Evolutionary conservation across 2,797 vertebrate genomes (phyloP).

Genomic region (Pogoniulus pusillus): DNA sequence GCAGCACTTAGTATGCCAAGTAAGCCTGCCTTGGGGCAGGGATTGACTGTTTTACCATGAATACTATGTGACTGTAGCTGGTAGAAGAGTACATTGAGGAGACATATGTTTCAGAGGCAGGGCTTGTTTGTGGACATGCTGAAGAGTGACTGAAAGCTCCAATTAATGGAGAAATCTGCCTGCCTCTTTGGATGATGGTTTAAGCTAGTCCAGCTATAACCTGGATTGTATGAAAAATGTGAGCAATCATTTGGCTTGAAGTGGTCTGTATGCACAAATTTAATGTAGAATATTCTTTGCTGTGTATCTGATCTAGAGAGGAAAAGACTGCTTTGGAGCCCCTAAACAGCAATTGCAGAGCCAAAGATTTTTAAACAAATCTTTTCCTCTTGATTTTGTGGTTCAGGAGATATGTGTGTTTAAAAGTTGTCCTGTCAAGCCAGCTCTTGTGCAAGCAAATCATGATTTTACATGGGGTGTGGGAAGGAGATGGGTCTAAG

Average conservation of each 20-base stretch:
- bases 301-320: background rate
- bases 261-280: background rate
- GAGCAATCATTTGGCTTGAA: background rate
- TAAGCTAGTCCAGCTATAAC: background rate
- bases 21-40: background rate
- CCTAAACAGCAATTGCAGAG: background rate
- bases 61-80: background rate
- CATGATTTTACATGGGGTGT: background rate
- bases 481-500: background rate
- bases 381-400: background rate
- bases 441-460: background rate
- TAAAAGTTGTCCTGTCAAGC: background rate
- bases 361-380: background rate
- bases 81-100: background rate
- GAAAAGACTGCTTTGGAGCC: background rate
- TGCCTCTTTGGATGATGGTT: background rate
- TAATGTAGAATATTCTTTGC: background rate
- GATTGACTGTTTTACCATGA: background rate
- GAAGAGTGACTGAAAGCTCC: background rate
- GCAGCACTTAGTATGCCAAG: background rate
- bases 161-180: background rate
- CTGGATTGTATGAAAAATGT: background rate
- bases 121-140: background rate
- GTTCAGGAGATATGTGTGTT: background rate
- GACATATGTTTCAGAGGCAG: background rate